Conservation (phyloP, 1,140 invertebrate genomes). For the Magallana ariakensis region DNA sequence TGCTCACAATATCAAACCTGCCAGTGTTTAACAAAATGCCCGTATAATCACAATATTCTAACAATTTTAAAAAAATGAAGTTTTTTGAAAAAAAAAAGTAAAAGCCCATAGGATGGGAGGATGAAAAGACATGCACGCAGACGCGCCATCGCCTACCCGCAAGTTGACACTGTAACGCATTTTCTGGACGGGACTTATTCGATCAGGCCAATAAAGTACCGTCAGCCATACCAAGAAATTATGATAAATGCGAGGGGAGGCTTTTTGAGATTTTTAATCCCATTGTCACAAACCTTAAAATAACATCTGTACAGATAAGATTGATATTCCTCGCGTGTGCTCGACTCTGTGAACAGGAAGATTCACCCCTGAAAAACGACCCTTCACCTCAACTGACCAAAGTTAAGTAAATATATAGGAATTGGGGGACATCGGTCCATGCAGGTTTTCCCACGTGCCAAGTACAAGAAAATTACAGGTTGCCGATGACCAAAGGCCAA, state of each 20-base stretch:
- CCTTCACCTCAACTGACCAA: conserved; percentile 19
- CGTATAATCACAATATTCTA: conserved; percentile 34
- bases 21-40: conserved; percentile 36
- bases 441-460: conserved; percentile 25
- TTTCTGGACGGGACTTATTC: conserved; percentile 24
- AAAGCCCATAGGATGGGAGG: conserved; percentile 17
- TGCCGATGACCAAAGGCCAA: conserved; percentile 19
- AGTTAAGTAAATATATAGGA: conserved; percentile 35
- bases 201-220: background rate
- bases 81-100: background rate
- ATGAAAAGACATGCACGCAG: conserved; percentile 14
- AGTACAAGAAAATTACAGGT: conserved; percentile 36
- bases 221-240: conserved; percentile 9
- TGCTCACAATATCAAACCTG: conserved; percentile 28
- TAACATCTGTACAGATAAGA: conserved; percentile 38
- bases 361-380: background rate
- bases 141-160: conserved; percentile 23
- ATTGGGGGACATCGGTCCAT: background rate
- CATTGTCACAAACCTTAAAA: conserved; percentile 31
- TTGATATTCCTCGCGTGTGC: conserved; percentile 14
- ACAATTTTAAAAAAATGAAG: background rate
- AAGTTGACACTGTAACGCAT: conserved; percentile 5
- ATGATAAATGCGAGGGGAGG: conserved; percentile 22
- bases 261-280: conserved; percentile 37
- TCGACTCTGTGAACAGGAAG: background rate